Conservation (phyloP, 1,140 invertebrate genomes). For the Bombus waltoni region DNA sequence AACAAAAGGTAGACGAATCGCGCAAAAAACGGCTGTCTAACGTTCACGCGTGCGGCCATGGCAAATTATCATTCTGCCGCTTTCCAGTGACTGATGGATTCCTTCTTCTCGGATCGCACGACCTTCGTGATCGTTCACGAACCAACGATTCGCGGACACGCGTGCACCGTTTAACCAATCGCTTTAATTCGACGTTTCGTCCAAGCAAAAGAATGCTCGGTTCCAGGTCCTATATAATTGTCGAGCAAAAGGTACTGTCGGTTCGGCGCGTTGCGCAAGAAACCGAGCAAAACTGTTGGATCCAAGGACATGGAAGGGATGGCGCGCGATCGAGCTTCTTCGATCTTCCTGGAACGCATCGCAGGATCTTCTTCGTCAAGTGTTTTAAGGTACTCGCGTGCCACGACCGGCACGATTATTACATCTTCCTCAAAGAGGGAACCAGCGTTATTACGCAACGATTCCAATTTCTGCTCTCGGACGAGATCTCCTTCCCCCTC, state of each 20-base stretch:
- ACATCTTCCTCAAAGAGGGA: constrained; percentile 41
- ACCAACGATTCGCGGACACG: constrained; percentile 53
- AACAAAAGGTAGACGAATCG: not conserved
- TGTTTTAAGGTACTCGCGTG: constrained; percentile 40
- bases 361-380: constrained; percentile 28
- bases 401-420: constrained; percentile 39
- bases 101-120: constrained; percentile 24
- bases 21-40: constrained; percentile 30
- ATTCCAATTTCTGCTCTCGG: constrained; percentile 23
- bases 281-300: constrained; percentile 5
- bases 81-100: constrained; percentile 34
- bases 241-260: constrained; percentile 21
- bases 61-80: constrained; percentile 56
- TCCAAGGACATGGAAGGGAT: constrained; percentile 36
- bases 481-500: not conserved
- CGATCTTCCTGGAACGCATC: constrained; percentile 53
- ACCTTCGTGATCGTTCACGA: constrained; percentile 57
- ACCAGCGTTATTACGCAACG: constrained; percentile 48
- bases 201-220: constrained; percentile 22
- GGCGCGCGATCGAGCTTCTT: constrained; percentile 30
- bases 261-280: constrained; percentile 56
- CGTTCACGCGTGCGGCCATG: constrained; percentile 30
- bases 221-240: constrained; percentile 56
- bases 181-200: constrained; percentile 26
- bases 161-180: constrained; percentile 32